These are phyloP conservation scores for Halcyon smyrnensis DNA, from an alignment of 2,797 vertebrate species.

Conservation along the genomic window DNA sequence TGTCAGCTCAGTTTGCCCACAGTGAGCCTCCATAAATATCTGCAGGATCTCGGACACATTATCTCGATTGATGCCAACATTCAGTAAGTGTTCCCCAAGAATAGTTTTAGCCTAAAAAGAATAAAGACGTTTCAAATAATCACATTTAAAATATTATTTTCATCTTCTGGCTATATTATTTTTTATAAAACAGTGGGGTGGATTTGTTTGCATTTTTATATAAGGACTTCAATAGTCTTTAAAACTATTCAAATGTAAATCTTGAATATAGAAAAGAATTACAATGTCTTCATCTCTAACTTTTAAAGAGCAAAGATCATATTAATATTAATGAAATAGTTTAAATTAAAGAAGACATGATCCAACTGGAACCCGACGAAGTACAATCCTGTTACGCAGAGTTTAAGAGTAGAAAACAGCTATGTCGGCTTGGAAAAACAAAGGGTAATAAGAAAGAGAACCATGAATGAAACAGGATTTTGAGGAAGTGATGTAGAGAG, in stretches of 20 bases:
- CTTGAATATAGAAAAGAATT: neutral
- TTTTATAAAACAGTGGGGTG: neutral
- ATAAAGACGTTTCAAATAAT: neutral
- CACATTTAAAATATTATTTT: neutral
- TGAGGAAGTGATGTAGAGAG: neutral
- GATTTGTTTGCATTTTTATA: neutral
- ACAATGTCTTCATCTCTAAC: neutral
- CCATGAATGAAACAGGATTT: neutral
- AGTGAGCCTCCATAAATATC: slow-evolving; percentile 92
- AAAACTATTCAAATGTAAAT: neutral
- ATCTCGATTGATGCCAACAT: slow-evolving; percentile 90
- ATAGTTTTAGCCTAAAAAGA: slow-evolving; percentile 88
- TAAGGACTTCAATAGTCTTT: neutral
- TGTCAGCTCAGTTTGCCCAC: slow-evolving; percentile 86
- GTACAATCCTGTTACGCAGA: neutral
- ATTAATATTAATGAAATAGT: neutral
- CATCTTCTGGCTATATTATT: neutral
- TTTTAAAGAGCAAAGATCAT: neutral
- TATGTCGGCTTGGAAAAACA: neutral
- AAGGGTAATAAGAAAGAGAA: neutral
- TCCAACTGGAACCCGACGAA: neutral
- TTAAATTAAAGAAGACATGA: neutral
- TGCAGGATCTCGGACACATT: slow-evolving; percentile 96
- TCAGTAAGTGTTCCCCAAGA: slow-evolving; percentile 90
- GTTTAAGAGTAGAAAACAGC: neutral